Conservation (phyloP, 2,888 invertebrate genomes). For the Thecophora atra region DNA sequence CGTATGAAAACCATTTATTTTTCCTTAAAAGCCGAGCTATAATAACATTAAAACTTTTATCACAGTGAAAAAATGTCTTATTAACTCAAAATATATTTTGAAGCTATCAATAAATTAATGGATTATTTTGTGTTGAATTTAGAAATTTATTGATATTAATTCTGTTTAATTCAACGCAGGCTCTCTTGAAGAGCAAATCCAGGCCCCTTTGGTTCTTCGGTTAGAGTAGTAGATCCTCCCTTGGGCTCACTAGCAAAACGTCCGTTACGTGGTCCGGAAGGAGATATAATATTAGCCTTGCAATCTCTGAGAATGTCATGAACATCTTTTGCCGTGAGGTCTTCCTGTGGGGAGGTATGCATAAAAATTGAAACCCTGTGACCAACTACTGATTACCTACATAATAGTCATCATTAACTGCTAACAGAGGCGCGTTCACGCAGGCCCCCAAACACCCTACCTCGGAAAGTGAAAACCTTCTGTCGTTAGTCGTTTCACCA, state of each 20-base stretch:
- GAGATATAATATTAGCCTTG: constrained; percentile 84
- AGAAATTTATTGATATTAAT: too few relatives aligned
- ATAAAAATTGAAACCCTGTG: background rate
- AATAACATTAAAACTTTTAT: too few relatives aligned
- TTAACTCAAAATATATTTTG: too few relatives aligned
- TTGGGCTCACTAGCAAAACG: constrained; percentile 93
- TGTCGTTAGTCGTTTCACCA: constrained; percentile 83
- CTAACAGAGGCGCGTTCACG: constrained; percentile 99
- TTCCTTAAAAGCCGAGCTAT: too few relatives aligned
- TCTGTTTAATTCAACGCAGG: too few relatives aligned
- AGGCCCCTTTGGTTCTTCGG: constrained; percentile 87
- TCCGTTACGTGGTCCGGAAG: constrained; percentile 89
- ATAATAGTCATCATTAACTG: constrained; percentile 97
- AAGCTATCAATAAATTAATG: too few relatives aligned
- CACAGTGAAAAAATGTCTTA: too few relatives aligned
- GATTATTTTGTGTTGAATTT: too few relatives aligned
- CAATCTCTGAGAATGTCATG: constrained; percentile 88
- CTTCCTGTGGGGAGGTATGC: constrained; percentile 76
- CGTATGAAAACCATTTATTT: too few relatives aligned
- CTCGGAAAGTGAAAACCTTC: constrained; percentile 92
- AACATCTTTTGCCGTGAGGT: constrained; percentile 87
- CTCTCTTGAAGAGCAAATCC: constrained; percentile 81
- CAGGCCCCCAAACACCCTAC: constrained; percentile 99
- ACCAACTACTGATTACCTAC: constrained; percentile 70
- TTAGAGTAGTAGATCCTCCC: constrained; percentile 87